A percentile compares a stretch with the other conserved stretches of the same genome.
phyloP scores from a whole-genome alignment of 37 sponge, comb jelly and placozoan genomes.

The Agelas oroides region DNA sequence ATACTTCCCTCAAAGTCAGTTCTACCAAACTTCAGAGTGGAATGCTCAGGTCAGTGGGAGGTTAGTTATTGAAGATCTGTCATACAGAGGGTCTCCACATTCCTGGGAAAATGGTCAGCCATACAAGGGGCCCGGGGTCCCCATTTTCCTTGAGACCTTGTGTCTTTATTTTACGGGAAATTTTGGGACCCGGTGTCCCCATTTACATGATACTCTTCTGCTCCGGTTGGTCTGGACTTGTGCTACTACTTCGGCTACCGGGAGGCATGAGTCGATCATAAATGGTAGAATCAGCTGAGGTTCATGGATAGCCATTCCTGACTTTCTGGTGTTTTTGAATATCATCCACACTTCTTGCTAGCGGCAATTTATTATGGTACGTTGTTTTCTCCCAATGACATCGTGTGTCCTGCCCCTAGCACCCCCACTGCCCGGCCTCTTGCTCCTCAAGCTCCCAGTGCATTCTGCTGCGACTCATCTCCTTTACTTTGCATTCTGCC shows the following conservation, averaged over 20 bases:
- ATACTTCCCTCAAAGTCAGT: too few relatives aligned
- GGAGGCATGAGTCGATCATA: not conserved
- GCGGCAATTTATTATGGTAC: not conserved
- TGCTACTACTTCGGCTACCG: not conserved
- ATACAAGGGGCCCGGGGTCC: too few relatives aligned
- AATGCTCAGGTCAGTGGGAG: too few relatives aligned
- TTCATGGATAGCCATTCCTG: not conserved
- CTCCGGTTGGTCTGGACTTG: conserved; percentile 7
- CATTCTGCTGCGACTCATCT: too few relatives aligned
- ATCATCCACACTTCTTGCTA: not conserved
- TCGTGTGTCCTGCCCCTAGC: not conserved
- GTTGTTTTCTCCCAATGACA: not conserved
- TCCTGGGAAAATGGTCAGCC: too few relatives aligned
- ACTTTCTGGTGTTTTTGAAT: not conserved
- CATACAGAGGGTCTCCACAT: too few relatives aligned
- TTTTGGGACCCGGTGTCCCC: too few relatives aligned
- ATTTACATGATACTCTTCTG: conserved; percentile 21
- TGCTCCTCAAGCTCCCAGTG: not conserved
- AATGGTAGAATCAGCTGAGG: not conserved
- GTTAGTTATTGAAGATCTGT: too few relatives aligned
- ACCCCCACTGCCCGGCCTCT: not conserved
- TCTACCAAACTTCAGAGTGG: too few relatives aligned
- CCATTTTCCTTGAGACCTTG: too few relatives aligned
- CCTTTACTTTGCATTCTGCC: too few relatives aligned
- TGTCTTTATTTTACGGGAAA: too few relatives aligned